These are phyloP conservation scores for Synodontis membranacea DNA, from an alignment of 2,113 vertebrate genomes.

Conservation along the genomic window DNA sequence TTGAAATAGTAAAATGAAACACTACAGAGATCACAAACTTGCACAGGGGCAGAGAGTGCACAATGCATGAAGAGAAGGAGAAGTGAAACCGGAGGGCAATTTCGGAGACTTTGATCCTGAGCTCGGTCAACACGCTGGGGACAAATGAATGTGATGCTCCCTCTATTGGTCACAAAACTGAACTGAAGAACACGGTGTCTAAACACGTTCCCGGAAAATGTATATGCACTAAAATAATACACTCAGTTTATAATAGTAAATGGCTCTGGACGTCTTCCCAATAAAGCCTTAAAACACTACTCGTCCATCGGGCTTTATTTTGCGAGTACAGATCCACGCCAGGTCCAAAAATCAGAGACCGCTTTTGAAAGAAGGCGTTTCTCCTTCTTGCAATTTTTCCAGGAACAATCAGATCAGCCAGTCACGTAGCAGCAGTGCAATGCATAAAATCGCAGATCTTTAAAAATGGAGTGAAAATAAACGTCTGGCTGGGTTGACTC, in stretches of 20 bases:
- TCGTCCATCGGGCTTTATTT: not conserved
- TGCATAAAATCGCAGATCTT: not conserved
- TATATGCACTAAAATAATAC: no score
- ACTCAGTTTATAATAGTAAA: no score
- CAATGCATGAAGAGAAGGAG: not conserved
- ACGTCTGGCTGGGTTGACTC: not conserved
- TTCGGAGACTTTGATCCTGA: not conserved
- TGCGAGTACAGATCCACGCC: not conserved
- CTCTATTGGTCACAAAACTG: slow-evolving; percentile 51
- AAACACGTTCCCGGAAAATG: no score
- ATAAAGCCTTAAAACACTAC: no score
- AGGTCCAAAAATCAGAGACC: not conserved
- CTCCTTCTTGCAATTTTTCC: not conserved
- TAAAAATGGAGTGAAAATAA: not conserved
- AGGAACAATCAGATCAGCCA: not conserved
- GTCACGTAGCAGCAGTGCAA: not conserved
- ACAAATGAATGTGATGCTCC: slow-evolving; percentile 38
- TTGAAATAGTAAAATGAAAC: not conserved
- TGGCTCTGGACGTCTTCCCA: not conserved
- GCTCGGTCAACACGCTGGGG: not conserved
- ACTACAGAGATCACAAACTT: not conserved
- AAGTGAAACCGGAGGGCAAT: not conserved
- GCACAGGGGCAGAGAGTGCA: not conserved
- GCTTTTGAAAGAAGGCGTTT: not conserved
- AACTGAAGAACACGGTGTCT: not conserved